Evolutionary conservation across 37 sponge, comb jelly and placozoan genomes (phyloP), one percentile per base, ranked within the genome.

Genomic region (Aplysina aerophoba): DNA sequence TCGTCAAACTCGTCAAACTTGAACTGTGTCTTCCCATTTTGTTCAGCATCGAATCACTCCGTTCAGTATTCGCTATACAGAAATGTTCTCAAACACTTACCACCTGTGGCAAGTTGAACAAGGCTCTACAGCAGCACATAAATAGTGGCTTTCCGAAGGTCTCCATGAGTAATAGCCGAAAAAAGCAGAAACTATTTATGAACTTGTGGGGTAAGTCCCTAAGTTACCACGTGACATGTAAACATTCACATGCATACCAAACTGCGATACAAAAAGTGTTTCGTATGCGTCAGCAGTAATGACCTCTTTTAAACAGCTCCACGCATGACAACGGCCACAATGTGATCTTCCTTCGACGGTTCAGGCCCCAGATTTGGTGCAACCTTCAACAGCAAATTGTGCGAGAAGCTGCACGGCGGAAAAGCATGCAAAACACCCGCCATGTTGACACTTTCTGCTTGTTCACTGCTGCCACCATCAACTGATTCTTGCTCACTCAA

Each of bases 381-480:
- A 31, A 91, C 89, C 66, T 95, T 92, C 22, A 84, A 55, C 31
- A 98, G 86, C 77, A 93, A 92, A 8, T 53, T 55, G 65, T 94
- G 96, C 2, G 96, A 89, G 77, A 98, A 98, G 20, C 88, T 87
- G 83, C 98, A 98, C 1, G 98, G 98, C 6, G 98, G 96, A 74
- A 98, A 98, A 22, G 94, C 94, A 75, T 98, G 95, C 44, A 98
- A 80, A 11, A 97, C 95, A 16, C 98, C 98, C 56, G 85, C 84
- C 67, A 89, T 86, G 35, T 89, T 90, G 13, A 41, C 27, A 50
- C 68, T 81, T 40, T 81, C 81, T 40, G 54, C 59, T 16, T 28
- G 31, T 33, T 55, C 41, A 22, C 59, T 38, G 65, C 21, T 44
- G 24, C 79, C 81, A 44, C 36, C 65, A n/a, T 59, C 82, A 11